Base-by-base conservation (phyloP, 1,140 invertebrate species). In the Pinna nobilis region DNA sequence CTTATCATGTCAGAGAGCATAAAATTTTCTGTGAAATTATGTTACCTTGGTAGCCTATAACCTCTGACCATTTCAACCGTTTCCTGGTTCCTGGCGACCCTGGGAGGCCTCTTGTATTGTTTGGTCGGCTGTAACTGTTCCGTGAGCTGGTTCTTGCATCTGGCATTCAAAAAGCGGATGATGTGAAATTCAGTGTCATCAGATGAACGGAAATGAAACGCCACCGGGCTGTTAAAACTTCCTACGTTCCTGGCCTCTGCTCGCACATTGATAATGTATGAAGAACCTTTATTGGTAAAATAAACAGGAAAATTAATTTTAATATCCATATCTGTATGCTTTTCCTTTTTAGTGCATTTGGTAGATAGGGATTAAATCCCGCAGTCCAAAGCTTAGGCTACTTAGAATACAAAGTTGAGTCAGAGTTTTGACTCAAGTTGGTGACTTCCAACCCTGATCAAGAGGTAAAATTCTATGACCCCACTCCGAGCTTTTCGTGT, bases 171-270 rank as follows among this genome's bases (percentile, higher is more conserved):
- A 32, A 67, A 82, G 28, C 70, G 66, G 18, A 82, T 70, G 28
- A 79, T 76, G 39, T 79, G 74, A 53, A 79, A 79, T 28, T 69
- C 74, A 33, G 50, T 66, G 6, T 63, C 49, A 15, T 51, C 25
- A 18, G 13, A 35, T 37, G 18, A 15, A 4, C 59, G 28, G 28
- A 82, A 74, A 47, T 77, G 77, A 47, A 82, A 79, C 13, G 75
- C 77, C 3, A 82, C 9, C 18, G 80, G 80, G 3, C 68, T 53
- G 35, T 82, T 77, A 61, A 69, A 79, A 59, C 59, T 82, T 13
- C 80, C 80, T 1, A 79, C 61, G 49, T 79, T 70, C 25, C 66
- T 70, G 7, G 80, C 77, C 44, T 74, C 51, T 3, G 67, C 70
- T 44, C 33, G 37, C 2, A 81, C 61, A 37, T 53, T 60, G 37